These are phyloP conservation scores for Luidia sarsii DNA, from an alignment of 53 echinoderm and acorn worm species.

Conservation along the genomic window DNA sequence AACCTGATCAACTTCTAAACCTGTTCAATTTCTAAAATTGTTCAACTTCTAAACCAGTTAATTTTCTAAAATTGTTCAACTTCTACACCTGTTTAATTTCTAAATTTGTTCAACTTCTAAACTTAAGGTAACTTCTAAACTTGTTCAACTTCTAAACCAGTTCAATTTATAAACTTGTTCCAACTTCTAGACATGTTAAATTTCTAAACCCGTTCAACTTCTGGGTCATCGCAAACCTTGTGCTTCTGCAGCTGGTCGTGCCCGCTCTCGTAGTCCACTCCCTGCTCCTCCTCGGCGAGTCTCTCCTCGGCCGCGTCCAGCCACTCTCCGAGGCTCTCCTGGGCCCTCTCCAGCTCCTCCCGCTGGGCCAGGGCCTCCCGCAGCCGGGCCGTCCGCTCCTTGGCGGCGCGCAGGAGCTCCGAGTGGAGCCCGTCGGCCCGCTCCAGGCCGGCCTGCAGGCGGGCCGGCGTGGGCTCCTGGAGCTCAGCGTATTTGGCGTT, in stretches of 20 bases:
- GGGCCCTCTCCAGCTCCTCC: slow-evolving; percentile 62
- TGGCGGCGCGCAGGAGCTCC: slow-evolving; percentile 68
- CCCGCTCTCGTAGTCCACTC: slow-evolving; percentile 77
- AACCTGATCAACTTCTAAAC: too few species aligned
- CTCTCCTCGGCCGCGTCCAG: slow-evolving; percentile 68
- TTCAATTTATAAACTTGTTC: too few species aligned
- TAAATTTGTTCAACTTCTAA: too few species aligned
- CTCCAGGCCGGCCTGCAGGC: slow-evolving; percentile 72
- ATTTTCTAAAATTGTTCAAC: too few species aligned
- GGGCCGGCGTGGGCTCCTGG: slow-evolving; percentile 73
- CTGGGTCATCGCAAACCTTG: slow-evolving; percentile 56
- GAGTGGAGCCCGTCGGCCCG: slow-evolving; percentile 74
- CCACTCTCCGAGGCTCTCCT: slow-evolving; percentile 72
- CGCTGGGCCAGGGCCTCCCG: slow-evolving; percentile 69
- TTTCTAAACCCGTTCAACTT: too few species aligned
- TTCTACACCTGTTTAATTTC: too few species aligned
- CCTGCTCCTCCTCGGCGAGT: slow-evolving; percentile 60
- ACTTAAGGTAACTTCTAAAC: too few species aligned
- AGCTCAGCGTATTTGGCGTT: slow-evolving; percentile 86
- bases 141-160: too few species aligned
- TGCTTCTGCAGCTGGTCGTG: slow-evolving; percentile 72
- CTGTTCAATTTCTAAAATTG: too few species aligned
- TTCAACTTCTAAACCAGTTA: too few species aligned
- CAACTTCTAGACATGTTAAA: too few species aligned
- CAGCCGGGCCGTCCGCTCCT: slow-evolving; percentile 60